Evolutionary conservation across 2,113 vertebrate species (phyloP), one percentile per base, ranked within the genome.

Genomic region (Sebastes schlegelii): DNA sequence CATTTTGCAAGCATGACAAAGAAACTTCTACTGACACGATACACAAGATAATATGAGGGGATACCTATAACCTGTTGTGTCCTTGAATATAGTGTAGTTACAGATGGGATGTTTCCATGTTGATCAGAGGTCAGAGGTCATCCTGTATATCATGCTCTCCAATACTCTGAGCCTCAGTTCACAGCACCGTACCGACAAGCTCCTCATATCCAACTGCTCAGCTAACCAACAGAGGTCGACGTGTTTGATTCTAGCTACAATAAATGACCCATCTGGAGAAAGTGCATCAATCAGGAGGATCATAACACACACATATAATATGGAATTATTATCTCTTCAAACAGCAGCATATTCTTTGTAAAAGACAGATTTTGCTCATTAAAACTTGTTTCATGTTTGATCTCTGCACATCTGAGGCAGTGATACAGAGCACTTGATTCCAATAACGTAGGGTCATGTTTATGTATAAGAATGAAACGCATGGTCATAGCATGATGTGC

Each of bases 1-100:
- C 90, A 91, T 90, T 71, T 90, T 83, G 91, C 92, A 93, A 93
- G 91, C 92, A 93, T 94, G 91, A 94, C 92, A 94, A 94, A 94
- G 77, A 89, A 90, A 94, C 89, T 26, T 88, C 80, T 91, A 91
- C 89, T 78, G 87, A 94, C 92, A 94, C 92, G 81, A 91, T 92
- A 92, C 86, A 92, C 89, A 88, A 90, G 89, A 92, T 92, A 92
- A 92, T 90, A 93, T 91, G 91, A 83, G 85, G 83, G 88, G 86
- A 83, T 88, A 86, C 87, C 75, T 90, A 86, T 84, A 90, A 88
- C 75, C 83, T 86, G 82, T 76, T 87, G 86, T 82, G 82, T 84
- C 69, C 68, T 89, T 90, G 83, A 86, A 84, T 85, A 88, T 86
- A 90, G 63, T 48, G 70, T 91, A 87, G 77, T 84, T 89, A 88